These are phyloP conservation scores for Orthosia gracilis DNA, from an alignment of 2,888 invertebrate genomes.

Conservation along the genomic window DNA sequence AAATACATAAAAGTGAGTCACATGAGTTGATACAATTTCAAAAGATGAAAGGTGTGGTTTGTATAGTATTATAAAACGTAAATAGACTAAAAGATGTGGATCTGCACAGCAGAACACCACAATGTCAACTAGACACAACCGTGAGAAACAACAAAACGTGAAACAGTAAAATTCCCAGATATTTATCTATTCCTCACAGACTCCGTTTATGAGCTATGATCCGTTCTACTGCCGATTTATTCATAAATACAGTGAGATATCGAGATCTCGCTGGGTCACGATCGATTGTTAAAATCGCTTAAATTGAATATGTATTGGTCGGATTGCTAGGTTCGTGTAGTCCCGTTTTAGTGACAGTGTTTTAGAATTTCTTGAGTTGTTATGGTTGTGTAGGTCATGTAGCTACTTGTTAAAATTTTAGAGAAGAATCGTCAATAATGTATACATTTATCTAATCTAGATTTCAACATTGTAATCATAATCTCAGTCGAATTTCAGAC, in stretches of 20 bases:
- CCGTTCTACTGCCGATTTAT: slow-evolving; percentile 79
- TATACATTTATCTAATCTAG: neutral
- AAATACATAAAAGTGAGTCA: too few relatives aligned
- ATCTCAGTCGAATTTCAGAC: too few relatives aligned
- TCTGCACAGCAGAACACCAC: too few relatives aligned
- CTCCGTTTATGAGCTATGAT: slow-evolving; percentile 75
- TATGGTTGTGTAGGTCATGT: slow-evolving; percentile 32
- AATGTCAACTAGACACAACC: slow-evolving; percentile 59
- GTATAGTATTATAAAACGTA: too few relatives aligned
- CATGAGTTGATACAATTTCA: too few relatives aligned
- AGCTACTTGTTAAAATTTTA: slow-evolving; percentile 4
- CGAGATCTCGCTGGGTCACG: slow-evolving; percentile 81
- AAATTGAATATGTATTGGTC: slow-evolving; percentile 68
- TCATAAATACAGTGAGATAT: slow-evolving; percentile 79
- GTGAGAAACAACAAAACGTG: slow-evolving; percentile 69
- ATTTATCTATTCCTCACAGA: slow-evolving; percentile 63
- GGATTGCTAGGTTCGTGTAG: slow-evolving; percentile 54
- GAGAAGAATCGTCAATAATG: neutral
- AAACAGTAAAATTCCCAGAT: slow-evolving; percentile 67
- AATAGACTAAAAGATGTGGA: too few relatives aligned
- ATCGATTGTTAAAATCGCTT: slow-evolving; percentile 76
- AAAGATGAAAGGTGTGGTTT: too few relatives aligned
- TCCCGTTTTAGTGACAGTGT: slow-evolving; percentile 59
- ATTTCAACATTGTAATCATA: neutral
- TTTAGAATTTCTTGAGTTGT: slow-evolving; percentile 18